phyloP scores from a whole-genome alignment of 2,888 invertebrate genomes.

The Lochmaea capreae region DNA sequence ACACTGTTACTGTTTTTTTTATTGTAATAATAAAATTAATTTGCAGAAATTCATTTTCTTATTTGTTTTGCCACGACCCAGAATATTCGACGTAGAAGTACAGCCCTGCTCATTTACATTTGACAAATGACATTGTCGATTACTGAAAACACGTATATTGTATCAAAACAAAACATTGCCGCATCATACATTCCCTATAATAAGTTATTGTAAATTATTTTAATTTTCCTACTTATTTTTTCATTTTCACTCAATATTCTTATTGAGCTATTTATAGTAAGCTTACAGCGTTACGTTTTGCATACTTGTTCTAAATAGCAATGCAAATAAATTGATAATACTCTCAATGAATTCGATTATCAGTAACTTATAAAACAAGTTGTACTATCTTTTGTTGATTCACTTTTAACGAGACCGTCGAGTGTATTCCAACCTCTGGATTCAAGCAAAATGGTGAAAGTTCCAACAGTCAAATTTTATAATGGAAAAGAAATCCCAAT shows the following conservation, averaged over 20 bases:
- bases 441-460: slow-evolving; percentile 38
- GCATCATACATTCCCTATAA: no score
- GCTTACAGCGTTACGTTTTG: neutral
- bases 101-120: neutral
- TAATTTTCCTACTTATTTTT: neutral
- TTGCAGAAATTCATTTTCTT: neutral
- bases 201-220: no score
- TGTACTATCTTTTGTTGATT: neutral
- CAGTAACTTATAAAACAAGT: neutral
- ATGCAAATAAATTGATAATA: no score
- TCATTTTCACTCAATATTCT: neutral
- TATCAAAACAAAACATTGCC: neutral
- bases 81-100: no score
- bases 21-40: neutral
- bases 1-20: slow-evolving; percentile 4
- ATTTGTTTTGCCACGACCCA: neutral
- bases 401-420: neutral
- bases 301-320: neutral
- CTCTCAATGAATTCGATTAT: neutral
- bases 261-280: no score
- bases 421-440: neutral
- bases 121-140: neutral
- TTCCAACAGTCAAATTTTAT: slow-evolving; percentile 65
- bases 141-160: no score
- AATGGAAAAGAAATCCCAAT: slow-evolving; percentile 71